Base-by-base conservation (phyloP, 2,797 vertebrate species). In the Danio tinwini region DNA sequence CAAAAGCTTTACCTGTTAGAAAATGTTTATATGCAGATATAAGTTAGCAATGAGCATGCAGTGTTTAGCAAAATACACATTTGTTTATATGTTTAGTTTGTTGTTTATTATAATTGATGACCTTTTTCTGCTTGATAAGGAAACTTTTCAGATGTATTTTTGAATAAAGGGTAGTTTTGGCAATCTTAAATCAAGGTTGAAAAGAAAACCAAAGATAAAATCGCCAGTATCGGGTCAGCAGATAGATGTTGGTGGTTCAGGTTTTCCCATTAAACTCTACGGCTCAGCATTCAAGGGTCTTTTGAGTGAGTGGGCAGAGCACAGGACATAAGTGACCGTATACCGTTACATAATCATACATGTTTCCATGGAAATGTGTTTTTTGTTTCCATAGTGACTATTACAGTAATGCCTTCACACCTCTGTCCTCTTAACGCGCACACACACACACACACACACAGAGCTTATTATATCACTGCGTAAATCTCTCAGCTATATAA, bases 361-460 rank as follows among this genome's bases (percentile, higher is more conserved):
- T 63, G 91, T 94, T 92, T 91, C 93, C 90, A 92, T 91, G 91
- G 91, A 67, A 81, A 93, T 88, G 81, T 69, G 52, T 86, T 89
- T 86, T 89, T 82, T 81, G 91, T 94, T 92, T 89, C 93, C 88
- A 92, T 93, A 72, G 92, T 0, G 68, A 93, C 82, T 70, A n/a
- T 29, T 29, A 29, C 65, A 49, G 45, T 74, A 7, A 76, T 67
- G 52, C 50, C 40, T 75, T 79, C 2, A 82, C 81, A 76, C 58
- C 77, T 67, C 75, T 74, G 79, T 80, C 70, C 81, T 37, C 73
- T 78, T 76, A 45, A 63, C 56, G n/a, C n/a, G n/a, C n/a, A 29
- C 29, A 29, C 29, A 29, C 29, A 29, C 29, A n/a, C n/a, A n/a
- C n/a, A 13, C 9, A 37, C 5, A 21, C 40, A 2, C 19, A 52